These are phyloP conservation scores for Temnothorax unifasciatus DNA, from an alignment of 2,888 invertebrate genomes.

Conservation along the genomic window DNA sequence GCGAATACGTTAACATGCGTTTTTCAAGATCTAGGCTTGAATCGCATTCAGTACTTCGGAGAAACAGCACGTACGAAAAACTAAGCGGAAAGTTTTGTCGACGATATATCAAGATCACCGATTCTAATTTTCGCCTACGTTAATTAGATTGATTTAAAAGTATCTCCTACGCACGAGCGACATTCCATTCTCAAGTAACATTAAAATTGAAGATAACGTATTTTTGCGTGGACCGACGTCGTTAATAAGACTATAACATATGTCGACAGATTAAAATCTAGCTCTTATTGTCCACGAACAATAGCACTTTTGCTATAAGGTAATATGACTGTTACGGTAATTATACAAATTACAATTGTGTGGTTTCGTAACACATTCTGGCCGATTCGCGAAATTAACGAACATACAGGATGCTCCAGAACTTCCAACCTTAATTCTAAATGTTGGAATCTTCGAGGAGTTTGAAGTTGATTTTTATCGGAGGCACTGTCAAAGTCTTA, in stretches of 20 bases:
- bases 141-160: not conserved
- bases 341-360: slow-evolving; percentile 6
- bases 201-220: not conserved
- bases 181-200: not conserved
- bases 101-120: not conserved
- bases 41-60: not conserved
- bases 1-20: not conserved
- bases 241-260: not conserved
- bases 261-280: not conserved
- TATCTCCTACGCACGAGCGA: not conserved
- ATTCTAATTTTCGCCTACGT: not conserved
- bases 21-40: not conserved
- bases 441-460: not conserved
- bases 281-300: not conserved
- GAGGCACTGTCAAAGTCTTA: not conserved
- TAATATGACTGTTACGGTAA: slow-evolving; percentile 11
- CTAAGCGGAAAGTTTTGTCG: not conserved
- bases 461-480: not conserved
- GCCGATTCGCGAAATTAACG: not conserved
- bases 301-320: slow-evolving; percentile 1
- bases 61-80: not conserved
- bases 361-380: slow-evolving; percentile 18
- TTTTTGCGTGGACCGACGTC: not conserved
- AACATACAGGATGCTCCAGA: not conserved
- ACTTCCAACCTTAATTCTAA: not conserved